phyloP scores from a whole-genome alignment of 1,140 invertebrate genomes.

The Branchinecta lindahli region DNA sequence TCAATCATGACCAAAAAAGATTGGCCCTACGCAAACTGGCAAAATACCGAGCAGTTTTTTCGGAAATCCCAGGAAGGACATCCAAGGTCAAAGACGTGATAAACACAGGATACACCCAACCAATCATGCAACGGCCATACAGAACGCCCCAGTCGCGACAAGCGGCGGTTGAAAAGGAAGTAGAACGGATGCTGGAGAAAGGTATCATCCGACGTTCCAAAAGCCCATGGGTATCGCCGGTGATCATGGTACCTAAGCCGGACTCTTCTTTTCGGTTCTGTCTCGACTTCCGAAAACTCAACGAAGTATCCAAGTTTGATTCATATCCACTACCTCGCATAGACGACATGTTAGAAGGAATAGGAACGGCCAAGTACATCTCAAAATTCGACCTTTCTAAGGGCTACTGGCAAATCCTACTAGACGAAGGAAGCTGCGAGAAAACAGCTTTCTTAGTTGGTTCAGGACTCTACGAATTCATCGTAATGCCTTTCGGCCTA shows the following conservation, averaged over 20 bases:
- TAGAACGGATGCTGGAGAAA: conserved; percentile 26
- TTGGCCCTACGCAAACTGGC: too few species aligned
- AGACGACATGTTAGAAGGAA: conserved; percentile 34
- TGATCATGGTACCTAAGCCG: conserved; percentile 15
- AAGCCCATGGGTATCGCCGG: conserved; percentile 15
- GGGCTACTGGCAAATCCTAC: conserved; percentile 37
- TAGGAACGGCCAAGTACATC: conserved; percentile 32
- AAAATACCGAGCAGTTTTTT: background rate
- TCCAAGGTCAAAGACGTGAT: background rate
- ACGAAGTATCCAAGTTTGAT: conserved; percentile 31
- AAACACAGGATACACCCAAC: background rate
- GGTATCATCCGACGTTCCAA: conserved; percentile 29
- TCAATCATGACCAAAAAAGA: too few species aligned
- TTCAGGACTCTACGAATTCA: conserved; percentile 30
- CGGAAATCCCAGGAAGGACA: background rate
- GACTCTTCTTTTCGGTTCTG: conserved; percentile 15
- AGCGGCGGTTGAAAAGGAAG: conserved; percentile 26
- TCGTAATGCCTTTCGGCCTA: conserved; percentile 27
- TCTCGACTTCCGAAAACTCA: conserved; percentile 26
- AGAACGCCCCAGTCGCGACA: conserved; percentile 10
- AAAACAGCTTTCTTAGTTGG: conserved; percentile 35
- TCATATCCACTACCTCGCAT: conserved; percentile 36
- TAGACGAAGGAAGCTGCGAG: conserved; percentile 27
- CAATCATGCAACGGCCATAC: background rate
- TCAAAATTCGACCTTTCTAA: conserved; percentile 31